A percentile compares a stretch with the other conserved stretches of the same genome.
These are phyloP conservation scores for Chaetoderma sp. DNA, from an alignment of 2,888 invertebrate species.

Conservation along the genomic window DNA sequence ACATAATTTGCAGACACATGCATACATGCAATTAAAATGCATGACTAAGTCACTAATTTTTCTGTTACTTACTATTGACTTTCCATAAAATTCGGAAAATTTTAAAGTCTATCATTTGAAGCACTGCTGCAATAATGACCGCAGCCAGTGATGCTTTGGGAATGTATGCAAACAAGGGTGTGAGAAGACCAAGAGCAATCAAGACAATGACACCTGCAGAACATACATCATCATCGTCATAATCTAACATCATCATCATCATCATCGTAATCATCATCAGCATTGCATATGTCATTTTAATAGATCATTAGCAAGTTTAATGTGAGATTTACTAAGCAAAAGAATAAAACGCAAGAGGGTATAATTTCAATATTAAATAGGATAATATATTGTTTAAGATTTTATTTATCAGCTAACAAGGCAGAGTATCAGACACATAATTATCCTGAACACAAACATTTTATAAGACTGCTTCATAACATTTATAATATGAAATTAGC, in stretches of 20 bases:
- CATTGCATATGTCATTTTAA: not conserved
- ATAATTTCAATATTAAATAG: no score
- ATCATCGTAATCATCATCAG: no score
- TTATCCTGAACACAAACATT: no score
- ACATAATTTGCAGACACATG: no score
- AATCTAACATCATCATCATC: not conserved
- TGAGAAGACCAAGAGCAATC: slow-evolving; percentile 83
- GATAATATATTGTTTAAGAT: no score
- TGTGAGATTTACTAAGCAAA: not conserved
- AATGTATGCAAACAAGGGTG: slow-evolving; percentile 84
- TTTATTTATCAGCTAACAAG: no score
- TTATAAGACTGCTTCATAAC: no score
- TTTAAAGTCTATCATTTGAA: slow-evolving; percentile 65
- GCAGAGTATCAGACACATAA: no score
- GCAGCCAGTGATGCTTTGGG: slow-evolving; percentile 80
- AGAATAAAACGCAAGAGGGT: not conserved
- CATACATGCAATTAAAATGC: no score
- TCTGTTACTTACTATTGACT: slow-evolving; percentile 21
- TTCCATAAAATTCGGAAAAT: slow-evolving; percentile 27
- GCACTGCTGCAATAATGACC: slow-evolving; percentile 88
- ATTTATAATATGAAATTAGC: no score
- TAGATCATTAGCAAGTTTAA: not conserved
- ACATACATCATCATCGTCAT: not conserved
- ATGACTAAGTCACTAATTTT: no score
- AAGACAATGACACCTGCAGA: slow-evolving; percentile 83